Evolutionary conservation across 2,113 vertebrate species (phyloP).

Genomic region (Phrynosoma platyrhinos): DNA sequence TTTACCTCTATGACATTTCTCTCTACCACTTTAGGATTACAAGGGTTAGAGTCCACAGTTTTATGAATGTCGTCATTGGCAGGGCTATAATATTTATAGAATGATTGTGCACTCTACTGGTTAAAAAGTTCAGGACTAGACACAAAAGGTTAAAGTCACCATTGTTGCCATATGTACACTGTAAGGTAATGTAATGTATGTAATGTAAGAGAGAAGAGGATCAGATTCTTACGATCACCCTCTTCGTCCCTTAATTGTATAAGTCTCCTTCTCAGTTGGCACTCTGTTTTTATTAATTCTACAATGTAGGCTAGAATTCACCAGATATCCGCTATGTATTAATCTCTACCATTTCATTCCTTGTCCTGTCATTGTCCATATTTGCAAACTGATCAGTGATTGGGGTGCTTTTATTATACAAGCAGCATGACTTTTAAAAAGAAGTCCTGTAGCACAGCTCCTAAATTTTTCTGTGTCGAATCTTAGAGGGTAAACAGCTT

Average conservation of each 20-base stretch:
- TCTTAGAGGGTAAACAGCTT: neutral
- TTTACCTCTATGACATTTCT: too few species aligned
- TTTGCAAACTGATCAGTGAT: neutral
- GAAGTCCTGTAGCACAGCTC: too few species aligned
- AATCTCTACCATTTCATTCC: neutral
- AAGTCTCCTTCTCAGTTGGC: too few species aligned
- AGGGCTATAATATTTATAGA: neutral
- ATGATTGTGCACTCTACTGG: slow-evolving; percentile 32
- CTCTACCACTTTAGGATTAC: too few species aligned
- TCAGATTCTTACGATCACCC: too few species aligned
- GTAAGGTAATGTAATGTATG: too few species aligned
- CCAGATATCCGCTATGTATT: neutral
- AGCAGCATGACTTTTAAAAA: neutral
- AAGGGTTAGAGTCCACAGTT: neutral
- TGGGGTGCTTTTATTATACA: neutral
- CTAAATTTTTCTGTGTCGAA: neutral
- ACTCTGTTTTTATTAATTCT: too few species aligned
- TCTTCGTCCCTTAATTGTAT: too few species aligned
- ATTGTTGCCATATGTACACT: neutral
- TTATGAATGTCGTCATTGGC: neutral
- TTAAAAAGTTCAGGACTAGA: neutral
- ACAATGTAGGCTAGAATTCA: neutral
- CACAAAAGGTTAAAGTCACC: neutral
- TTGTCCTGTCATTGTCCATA: neutral
- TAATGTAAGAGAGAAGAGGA: too few species aligned